phyloP scores from a whole-genome alignment of 2,797 vertebrate species.

The Adelosebastes latens region DNA sequence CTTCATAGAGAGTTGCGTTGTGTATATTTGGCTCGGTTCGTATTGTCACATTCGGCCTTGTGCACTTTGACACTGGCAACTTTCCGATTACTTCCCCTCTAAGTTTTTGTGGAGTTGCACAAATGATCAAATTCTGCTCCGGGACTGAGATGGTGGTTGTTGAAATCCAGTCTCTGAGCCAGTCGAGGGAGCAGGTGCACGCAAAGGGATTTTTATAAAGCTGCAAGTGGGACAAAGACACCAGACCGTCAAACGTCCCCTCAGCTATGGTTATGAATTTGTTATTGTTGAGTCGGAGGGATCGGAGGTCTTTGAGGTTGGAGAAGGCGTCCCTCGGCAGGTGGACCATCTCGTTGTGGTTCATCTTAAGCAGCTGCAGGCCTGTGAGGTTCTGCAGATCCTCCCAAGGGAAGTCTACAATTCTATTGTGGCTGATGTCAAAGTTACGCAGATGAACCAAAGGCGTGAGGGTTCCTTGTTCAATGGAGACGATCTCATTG shows the following conservation, averaged over 20 bases:
- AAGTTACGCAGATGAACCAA: constrained; percentile 90
- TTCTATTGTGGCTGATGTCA: constrained; percentile 93
- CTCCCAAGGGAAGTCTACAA: constrained; percentile 92
- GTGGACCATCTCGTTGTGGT: constrained; percentile 90
- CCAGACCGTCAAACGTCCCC: constrained; percentile 90
- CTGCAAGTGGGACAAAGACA: constrained; percentile 90
- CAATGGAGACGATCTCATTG: constrained; percentile 87
- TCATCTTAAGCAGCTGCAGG: constrained; percentile 93
- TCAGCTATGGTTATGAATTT: constrained; percentile 84
- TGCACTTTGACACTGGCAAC: constrained; percentile 84
- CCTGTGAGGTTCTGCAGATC: constrained; percentile 90
- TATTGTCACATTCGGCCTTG: constrained; percentile 81
- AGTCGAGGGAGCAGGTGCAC: constrained; percentile 90
- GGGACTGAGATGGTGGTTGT: constrained; percentile 84
- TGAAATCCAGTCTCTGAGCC: constrained; percentile 91
- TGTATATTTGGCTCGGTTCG: constrained; percentile 74
- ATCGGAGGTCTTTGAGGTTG: constrained; percentile 88
- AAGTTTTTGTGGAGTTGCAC: constrained; percentile 85
- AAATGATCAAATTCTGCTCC: constrained; percentile 85
- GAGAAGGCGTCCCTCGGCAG: constrained; percentile 88
- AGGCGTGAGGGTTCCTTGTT: constrained; percentile 83
- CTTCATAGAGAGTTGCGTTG: constrained; percentile 79
- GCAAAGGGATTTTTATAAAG: constrained; percentile 92
- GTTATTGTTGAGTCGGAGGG: constrained; percentile 94
- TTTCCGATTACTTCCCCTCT: constrained; percentile 80